A percentile compares a stretch with the other conserved stretches of the same genome.
Conservation (phyloP, 1,140 invertebrate species). For the Muscidifurax raptorellus region DNA sequence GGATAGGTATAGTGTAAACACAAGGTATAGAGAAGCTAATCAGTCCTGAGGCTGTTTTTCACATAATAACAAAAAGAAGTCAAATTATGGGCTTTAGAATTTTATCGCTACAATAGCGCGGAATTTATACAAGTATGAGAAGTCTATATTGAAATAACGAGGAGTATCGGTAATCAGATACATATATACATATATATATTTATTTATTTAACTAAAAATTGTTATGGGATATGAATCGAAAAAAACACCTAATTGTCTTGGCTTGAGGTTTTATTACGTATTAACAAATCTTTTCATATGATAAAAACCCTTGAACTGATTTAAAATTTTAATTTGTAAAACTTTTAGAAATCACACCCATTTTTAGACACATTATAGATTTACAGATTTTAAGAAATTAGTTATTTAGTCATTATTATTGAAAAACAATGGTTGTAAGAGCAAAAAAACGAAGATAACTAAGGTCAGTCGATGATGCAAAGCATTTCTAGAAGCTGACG, state of each 20-base stretch:
- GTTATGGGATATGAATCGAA: conserved; percentile 14
- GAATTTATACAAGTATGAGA: conserved; percentile 38
- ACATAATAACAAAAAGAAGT: conserved; percentile 18
- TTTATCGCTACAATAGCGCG: conserved; percentile 18
- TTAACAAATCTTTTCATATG: conserved; percentile 22
- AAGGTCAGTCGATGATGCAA: conserved; percentile 14
- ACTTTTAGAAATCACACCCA: conserved; percentile 24
- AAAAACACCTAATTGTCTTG: conserved; percentile 22
- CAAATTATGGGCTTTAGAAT: conserved; percentile 44
- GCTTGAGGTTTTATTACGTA: conserved; percentile 28
- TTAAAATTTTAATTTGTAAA: too few relatives aligned
- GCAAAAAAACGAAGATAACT: conserved; percentile 21
- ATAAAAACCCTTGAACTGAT: conserved; percentile 28
- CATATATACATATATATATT: background rate
- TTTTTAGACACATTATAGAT: conserved; percentile 47
- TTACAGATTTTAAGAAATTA: conserved; percentile 40
- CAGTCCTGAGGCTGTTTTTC: conserved; percentile 41
- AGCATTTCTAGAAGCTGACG: conserved; percentile 45
- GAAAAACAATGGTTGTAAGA: background rate
- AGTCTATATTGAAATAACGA: conserved; percentile 23
- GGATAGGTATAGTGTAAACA: conserved; percentile 56
- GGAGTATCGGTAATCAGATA: conserved; percentile 18
- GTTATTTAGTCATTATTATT: conserved; percentile 29
- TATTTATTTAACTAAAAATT: conserved; percentile 18
- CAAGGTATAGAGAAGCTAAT: conserved; percentile 70